Evolutionary conservation across 92 coral and sea anemone species (phyloP).

Genomic region (Nematostella vectensis): DNA sequence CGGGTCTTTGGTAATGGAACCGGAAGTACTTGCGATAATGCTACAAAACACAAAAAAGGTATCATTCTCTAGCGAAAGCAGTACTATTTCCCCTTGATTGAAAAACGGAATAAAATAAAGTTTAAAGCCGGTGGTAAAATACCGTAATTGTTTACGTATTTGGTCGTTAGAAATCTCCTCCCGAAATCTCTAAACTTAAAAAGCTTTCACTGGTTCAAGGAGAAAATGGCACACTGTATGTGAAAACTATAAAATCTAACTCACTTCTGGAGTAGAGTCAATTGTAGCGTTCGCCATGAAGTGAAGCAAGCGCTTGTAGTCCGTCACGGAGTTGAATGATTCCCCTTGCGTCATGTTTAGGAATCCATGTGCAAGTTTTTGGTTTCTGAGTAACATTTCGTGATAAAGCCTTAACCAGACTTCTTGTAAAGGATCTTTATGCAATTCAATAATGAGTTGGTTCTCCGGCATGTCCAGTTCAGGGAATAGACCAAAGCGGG

Average conservation of each 20-base stretch:
- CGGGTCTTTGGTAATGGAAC: constrained; percentile 38
- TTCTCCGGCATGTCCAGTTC: constrained; percentile 4
- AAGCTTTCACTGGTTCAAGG: no score
- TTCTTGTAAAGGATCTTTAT: constrained; percentile 3
- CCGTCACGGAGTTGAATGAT: constrained; percentile 7
- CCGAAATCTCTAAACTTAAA: no score
- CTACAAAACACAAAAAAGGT: constrained; percentile 13
- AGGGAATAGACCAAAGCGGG: constrained; percentile 16
- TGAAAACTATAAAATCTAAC: no score
- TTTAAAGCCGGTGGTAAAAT: no score
- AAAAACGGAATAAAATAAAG: no score
- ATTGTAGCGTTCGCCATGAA: background rate
- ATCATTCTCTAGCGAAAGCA: no score
- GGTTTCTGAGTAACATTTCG: constrained; percentile 10
- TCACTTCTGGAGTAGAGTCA: background rate
- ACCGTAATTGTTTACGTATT: no score
- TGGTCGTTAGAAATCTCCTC: no score
- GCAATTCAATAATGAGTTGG: background rate
- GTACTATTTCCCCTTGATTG: no score
- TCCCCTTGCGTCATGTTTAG: background rate
- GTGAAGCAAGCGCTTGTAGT: background rate
- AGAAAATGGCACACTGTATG: no score
- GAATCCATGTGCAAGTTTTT: constrained; percentile 1
- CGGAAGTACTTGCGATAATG: constrained; percentile 47
- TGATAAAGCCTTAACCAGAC: constrained; percentile 18